Evolutionary conservation across 30 jellyfish, hydroid and myxozoan species (phyloP).

Genomic region (Phacellophora camtschatica): DNA sequence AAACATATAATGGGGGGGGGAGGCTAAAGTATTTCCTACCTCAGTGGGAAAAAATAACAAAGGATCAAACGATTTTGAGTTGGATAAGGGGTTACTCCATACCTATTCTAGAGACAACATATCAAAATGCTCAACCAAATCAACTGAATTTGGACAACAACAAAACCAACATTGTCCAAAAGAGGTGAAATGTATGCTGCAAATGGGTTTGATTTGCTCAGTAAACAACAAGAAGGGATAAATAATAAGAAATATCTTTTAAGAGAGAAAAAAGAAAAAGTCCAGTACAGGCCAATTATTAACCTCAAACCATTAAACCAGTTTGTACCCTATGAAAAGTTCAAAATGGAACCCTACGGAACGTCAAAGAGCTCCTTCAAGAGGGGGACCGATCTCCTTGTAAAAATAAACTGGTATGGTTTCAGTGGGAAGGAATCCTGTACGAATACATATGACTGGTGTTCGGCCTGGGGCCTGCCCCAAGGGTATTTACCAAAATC

Average conservation of each 20-base stretch:
- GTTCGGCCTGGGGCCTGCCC: not conserved
- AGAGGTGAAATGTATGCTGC: constrained; percentile 9
- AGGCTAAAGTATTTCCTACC: constrained; percentile 2
- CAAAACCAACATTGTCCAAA: not conserved
- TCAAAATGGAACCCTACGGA: not conserved
- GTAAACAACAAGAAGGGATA: not conserved
- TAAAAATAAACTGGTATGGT: not conserved
- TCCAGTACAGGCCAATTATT: not conserved
- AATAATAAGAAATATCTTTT: constrained; percentile 8
- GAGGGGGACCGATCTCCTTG: not conserved
- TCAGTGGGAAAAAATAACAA: constrained; percentile 5
- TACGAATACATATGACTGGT: not conserved
- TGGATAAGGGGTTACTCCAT: constrained; percentile 11
- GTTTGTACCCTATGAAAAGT: not conserved
- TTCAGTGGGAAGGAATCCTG: not conserved
- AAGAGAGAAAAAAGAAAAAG: not conserved
- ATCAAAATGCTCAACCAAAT: not conserved
- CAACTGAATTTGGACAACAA: not conserved
- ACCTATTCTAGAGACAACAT: not conserved
- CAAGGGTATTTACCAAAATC: not conserved
- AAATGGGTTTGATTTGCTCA: constrained; percentile 14
- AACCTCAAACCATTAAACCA: too few species aligned
- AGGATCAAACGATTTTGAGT: not conserved
- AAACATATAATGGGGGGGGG: constrained; percentile 2
- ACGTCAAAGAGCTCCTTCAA: not conserved